Evolutionary conservation across 2,888 invertebrate species (phyloP), one percentile per base, ranked within the genome.

Genomic region (Andrena praecox): DNA sequence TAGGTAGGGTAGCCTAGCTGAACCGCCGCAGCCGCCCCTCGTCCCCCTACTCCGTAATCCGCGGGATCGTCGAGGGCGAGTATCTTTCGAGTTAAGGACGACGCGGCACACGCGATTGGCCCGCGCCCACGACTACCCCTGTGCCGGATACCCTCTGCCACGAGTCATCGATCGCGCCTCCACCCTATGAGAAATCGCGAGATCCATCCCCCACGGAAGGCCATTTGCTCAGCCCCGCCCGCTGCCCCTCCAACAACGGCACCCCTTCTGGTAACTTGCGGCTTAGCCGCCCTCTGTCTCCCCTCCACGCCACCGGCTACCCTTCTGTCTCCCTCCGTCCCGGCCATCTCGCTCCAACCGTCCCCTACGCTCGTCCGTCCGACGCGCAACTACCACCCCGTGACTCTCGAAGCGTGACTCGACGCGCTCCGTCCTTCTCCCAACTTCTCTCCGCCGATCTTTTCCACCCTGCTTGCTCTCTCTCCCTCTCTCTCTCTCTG

Each of bases 91-190:
- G 90, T 92, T 92, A 91, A 92, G 92, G 90, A 88, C 87, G 68
- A 82, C 82, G 76, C 87, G 88, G 79, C 79, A 84, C 82, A 85
- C 82, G 87, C 85, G 87, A 93, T 93, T 93, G 93, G 93, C 90
- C 87, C 85, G 79, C 77, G 67, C 67, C 84, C 86, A 88, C 89
- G 89, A 81, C 90, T 91, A 91, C 91, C 92, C 91, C 93, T 88
- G 84, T 87, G 87, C 85, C 85, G 80, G 84, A 84, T 78, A 78
- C 87, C 76, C 85, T 84, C 89, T 80, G 88, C 87, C 87, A 86
- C 91, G 87, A 89, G 83, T 90, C 92, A 93, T 93, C 93, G 93
- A 93, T 93, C 93, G 92, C 76, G 75, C 82, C 89, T 84, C 85
- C 89, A 85, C 89, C 93, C 93, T 93, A 93, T 93, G 91, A 91